Evolutionary conservation across 1,140 invertebrate genomes (phyloP), one percentile per base, ranked within the genome.

Genomic region (Cryptotermes secundus): DNA sequence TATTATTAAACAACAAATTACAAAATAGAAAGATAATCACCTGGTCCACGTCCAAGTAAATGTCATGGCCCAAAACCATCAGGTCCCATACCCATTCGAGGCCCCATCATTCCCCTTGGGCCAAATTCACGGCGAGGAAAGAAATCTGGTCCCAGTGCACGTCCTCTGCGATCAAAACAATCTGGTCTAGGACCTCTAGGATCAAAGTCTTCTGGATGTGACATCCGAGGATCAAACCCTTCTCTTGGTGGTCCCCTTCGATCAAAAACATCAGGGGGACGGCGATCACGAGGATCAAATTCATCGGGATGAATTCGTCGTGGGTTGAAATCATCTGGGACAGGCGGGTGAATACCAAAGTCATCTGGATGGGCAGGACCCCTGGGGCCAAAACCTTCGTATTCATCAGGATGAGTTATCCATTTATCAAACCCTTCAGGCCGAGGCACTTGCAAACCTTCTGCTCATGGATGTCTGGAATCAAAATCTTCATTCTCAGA

Each of bases 11-110:
- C n/a, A n/a, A n/a, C n/a, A n/a, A n/a, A n/a, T n/a, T 26, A 59
- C 26, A 59, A 72, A 72, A 72, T 3, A 79, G 82, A 80, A 59
- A 81, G 35, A 85, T 81, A 86, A 85, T 88, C 87, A 91, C 90
- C 90, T 49, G 89, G 90, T 38, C 89, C 86, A 34, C 83, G 59
- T 85, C n/a, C n/a, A n/a, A 87, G 87, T 82, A 87, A 86, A 22
- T 88, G 87, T 85, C 90, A 0, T 3, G 90, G 88, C 45, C 89
- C 89, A 86, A 91, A 91, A 22, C 87, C 88, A 65, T 91, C 90
- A 24, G 90, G 89, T 81, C 90, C 90, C 84, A 89, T 88, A 0
- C 89, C 88, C 79, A 89, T 89, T 82, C 89, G 87, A 3, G 89
- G 89, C 16, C 90, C 90, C 88, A 90, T 89, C 87, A 90, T 89